These are phyloP conservation scores for Muscicapa comitata DNA, from an alignment of 2,797 vertebrate genomes.

Conservation along the genomic window DNA sequence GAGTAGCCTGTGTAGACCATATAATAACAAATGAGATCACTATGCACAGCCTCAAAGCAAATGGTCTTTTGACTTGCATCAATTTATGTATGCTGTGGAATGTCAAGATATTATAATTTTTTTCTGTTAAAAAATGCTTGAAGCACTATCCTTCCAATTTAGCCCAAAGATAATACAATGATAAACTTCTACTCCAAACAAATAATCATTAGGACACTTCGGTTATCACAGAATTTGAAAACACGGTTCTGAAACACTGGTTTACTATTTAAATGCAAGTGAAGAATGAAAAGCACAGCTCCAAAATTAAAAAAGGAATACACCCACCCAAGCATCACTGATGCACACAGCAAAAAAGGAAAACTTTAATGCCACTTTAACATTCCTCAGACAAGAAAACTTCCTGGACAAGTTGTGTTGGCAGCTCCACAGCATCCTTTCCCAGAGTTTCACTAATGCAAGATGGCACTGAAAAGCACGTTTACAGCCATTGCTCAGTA, in stretches of 20 bases:
- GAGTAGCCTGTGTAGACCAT: slow-evolving; percentile 1
- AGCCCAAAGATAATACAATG: neutral
- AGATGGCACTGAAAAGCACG: fast-evolving
- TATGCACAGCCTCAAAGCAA: slow-evolving; percentile 1
- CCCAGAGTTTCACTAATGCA: neutral
- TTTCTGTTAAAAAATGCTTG: neutral
- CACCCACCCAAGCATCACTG: neutral
- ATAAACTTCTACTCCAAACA: neutral
- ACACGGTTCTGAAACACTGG: neutral
- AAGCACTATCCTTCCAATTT: neutral
- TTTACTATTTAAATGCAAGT: neutral
- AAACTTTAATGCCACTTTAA: neutral
- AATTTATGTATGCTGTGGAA: neutral
- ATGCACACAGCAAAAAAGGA: neutral
- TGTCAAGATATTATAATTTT: neutral
- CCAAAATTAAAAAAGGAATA: neutral
- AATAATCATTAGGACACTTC: neutral
- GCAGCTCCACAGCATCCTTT: neutral
- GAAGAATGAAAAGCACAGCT: neutral
- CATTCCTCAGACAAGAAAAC: neutral
- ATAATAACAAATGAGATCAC: slow-evolving; percentile 41
- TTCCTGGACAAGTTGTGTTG: neutral
- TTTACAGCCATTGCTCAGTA: fast-evolving
- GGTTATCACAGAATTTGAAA: neutral
- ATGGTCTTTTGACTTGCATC: slow-evolving; percentile 13